phyloP scores from a whole-genome alignment of 2,888 invertebrate genomes.

The Saturnia japonica region DNA sequence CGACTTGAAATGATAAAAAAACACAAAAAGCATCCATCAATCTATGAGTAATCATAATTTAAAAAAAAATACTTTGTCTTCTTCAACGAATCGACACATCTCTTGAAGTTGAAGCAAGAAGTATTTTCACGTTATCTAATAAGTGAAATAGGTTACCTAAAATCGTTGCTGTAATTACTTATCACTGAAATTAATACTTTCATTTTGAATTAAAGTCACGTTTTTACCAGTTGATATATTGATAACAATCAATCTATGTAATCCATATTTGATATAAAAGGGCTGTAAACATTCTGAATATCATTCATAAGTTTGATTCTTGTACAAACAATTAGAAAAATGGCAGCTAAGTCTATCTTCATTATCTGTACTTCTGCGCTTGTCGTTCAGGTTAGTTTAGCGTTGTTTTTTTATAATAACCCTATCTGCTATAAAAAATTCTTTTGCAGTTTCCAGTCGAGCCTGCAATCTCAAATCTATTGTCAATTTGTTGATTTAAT shows the following conservation, averaged over 20 bases:
- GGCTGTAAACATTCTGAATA: neutral
- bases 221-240: neutral
- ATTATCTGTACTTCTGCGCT: slow-evolving; percentile 27
- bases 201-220: neutral
- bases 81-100: neutral
- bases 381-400: slow-evolving; percentile 32
- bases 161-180: neutral
- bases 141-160: neutral
- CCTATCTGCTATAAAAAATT: neutral
- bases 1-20: too few relatives aligned
- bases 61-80: neutral
- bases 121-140: neutral
- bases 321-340: slow-evolving; percentile 6
- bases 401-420: neutral
- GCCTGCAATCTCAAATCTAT: neutral
- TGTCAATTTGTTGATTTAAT: neutral
- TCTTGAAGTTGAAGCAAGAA: neutral
- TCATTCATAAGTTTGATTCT: slow-evolving; percentile 8
- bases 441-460: neutral
- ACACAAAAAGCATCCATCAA: too few relatives aligned
- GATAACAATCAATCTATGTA: neutral
- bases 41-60: neutral
- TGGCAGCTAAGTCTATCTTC: slow-evolving; percentile 19
- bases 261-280: neutral
- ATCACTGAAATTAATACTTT: neutral